Evolutionary conservation across 92 coral and sea anemone species (phyloP), one percentile per base, ranked within the genome.

Genomic region (Palythoa grandiflora): DNA sequence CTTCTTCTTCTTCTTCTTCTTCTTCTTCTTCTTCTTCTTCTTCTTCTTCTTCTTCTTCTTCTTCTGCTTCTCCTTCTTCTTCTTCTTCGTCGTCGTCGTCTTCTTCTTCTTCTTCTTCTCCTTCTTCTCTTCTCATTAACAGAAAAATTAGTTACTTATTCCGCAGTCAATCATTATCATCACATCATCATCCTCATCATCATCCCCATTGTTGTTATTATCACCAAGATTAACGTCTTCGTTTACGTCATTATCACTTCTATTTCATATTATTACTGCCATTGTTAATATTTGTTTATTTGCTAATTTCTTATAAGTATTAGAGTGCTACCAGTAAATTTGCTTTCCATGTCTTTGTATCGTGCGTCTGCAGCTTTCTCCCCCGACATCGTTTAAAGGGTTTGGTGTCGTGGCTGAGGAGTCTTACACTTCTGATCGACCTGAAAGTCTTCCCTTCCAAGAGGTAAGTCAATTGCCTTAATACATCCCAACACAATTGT

Each of bases 361-460:
- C 12, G 86, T 71, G 28, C n/a, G 66, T 28, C 8, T 39, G 37
- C 57, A 92, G 96, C 80, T 93, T 47, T 93, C 98, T 20, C 91
- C 89, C 2, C 94, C 98, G 14, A 91, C 93, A 83, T 89, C 89
- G 61, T 95, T 95, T 73, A 75, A 81, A 75, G 98, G 96, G 9
- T 95, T 95, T 79, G 91, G 89, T 10, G 98, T 95, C 13, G 88
- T 95, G 20, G 98, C 98, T 17, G 79, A 84, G 5, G 96, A 91
- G 88, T 78, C 96, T 5, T 92, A 85, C 54, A 87, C 78, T 80
- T 93, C 98, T 20, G 93, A 88, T 72, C 89, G 88, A 78, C 98
- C 98, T 9, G 98, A 92, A 68, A 87, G 94, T 65, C 93, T 93
- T 37, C 98, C 98, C 2, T 95, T 95, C 74, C 70, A 90, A 48